Base-by-base conservation (phyloP, 2,113 vertebrate genomes). In the Gopherus flavomarginatus region DNA sequence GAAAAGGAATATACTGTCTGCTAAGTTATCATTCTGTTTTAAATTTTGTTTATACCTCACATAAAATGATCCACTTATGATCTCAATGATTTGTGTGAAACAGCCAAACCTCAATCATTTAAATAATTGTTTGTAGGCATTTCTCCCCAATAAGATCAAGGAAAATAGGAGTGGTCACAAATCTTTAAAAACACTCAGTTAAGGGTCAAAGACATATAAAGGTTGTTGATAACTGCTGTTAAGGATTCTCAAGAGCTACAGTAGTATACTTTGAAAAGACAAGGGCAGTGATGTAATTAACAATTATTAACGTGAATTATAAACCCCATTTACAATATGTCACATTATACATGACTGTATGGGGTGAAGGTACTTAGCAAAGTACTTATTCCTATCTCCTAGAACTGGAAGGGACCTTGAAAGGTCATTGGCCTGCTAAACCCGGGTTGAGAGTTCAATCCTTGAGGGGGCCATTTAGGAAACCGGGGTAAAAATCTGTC, bases 191-290 rank as follows among this genome's bases (percentile, higher is more conserved):
- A 38, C 35, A 88, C 54, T 92, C 31, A 81, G 31, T 14, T 91
- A 88, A 82, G n/a, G 56, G 62, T 79, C 57, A 82, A 96, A 97
- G 81, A 47, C 22, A 84, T 35, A 72, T 11, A 90, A 86, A 97
- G 69, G 54, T 86, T 59, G 4, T 27, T 86, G 54, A 93, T 85
- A 85, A 96, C 38, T 85, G 17, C 59, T 85, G 11, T 54, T 88
- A 88, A 90, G 75, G 22, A 86, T 75, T 92, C 27, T 80, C 57
- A 92, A 94, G 82, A 19, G 86, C 4, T 78, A 62, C 69, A 26
- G 6, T 31, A 84, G n/a, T 75, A 29, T 79, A 80, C 47, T 90
- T 87, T 86, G 38, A 53, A 84, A 95, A 86, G 52, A 94, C 12
- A 88, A 81, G 13, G 22, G 85, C 8, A 91, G 42, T 83, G 54